phyloP scores from a whole-genome alignment of 2,113 vertebrate species.

The Leucoraja erinaceus region DNA sequence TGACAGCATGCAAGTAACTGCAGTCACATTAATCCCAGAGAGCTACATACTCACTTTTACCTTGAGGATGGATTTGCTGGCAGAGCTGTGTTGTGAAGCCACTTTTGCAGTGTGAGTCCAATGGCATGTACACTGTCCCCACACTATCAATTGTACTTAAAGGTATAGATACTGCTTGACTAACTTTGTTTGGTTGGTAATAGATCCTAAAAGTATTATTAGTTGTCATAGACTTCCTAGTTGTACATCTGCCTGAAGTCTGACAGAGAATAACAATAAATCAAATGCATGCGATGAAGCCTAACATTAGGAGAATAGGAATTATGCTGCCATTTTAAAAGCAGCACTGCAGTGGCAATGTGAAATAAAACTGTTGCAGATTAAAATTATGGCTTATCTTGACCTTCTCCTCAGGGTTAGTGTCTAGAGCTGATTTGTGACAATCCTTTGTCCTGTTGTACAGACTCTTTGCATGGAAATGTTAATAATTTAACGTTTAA shows the following conservation, averaged over 20 bases:
- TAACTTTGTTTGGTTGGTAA: slow-evolving; percentile 27
- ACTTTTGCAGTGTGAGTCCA: neutral
- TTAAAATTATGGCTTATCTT: neutral
- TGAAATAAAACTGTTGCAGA: neutral
- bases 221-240: neutral
- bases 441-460: neutral
- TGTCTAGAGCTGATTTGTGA: neutral
- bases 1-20: neutral
- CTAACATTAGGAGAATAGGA: neutral
- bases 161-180: slow-evolving; percentile 16
- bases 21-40: neutral
- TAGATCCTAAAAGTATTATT: neutral
- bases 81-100: neutral
- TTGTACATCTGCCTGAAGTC: neutral
- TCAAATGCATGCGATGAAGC: neutral
- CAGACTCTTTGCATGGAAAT: neutral
- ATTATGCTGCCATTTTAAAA: neutral
- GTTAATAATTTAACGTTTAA: slow-evolving; percentile 2
- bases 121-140: neutral
- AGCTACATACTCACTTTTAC: neutral
- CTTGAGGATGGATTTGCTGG: neutral
- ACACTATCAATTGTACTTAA: neutral
- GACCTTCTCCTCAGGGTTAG: neutral
- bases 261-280: neutral
- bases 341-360: neutral